Conservation (phyloP, 2,113 vertebrate genomes). For the Cettia cetti region DNA sequence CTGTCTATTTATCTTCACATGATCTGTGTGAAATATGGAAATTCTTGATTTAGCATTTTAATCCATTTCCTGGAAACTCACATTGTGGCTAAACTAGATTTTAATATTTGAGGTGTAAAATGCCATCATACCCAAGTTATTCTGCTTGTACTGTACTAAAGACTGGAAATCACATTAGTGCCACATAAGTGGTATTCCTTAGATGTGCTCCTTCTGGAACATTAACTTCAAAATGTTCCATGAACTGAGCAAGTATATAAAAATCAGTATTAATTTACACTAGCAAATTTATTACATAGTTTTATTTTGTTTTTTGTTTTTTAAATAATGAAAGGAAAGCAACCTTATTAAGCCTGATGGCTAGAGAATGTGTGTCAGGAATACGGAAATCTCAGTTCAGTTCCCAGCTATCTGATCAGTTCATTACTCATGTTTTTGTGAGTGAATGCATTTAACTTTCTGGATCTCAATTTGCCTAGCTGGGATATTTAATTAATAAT, state of each 20-base stretch:
- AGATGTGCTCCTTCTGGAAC: background rate
- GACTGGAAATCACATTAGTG: background rate
- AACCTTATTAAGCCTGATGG: background rate
- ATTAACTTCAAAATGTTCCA: background rate
- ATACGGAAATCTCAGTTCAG: background rate
- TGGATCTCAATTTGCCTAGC: background rate
- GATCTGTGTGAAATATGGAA: background rate
- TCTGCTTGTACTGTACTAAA: background rate
- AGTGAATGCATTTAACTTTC: background rate
- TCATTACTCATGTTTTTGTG: background rate
- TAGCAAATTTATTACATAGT: background rate
- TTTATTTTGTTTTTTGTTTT: background rate
- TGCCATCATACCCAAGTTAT: background rate
- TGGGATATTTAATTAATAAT: background rate
- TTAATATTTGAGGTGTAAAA: background rate
- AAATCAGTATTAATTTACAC: background rate
- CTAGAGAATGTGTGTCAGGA: background rate
- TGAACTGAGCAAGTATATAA: background rate
- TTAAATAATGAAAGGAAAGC: background rate
- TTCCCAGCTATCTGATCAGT: background rate
- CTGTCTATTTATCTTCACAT: background rate
- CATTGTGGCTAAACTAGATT: background rate
- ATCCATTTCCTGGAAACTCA: background rate
- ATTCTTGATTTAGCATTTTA: background rate
- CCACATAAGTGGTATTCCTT: background rate